Evolutionary conservation across 2,113 vertebrate genomes (phyloP).

Genomic region (Nycticorax nycticorax): DNA sequence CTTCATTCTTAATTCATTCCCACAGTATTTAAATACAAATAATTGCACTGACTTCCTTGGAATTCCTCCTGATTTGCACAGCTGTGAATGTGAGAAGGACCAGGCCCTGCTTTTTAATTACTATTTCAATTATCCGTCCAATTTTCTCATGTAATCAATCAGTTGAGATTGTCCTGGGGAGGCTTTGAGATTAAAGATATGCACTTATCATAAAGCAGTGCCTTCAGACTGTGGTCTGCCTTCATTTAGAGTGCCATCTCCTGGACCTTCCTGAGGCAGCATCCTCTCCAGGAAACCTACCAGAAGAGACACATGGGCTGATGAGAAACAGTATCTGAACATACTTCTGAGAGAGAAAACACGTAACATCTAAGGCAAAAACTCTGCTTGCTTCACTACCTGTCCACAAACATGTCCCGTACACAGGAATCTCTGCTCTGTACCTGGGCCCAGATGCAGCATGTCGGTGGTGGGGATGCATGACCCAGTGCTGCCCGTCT

Average conservation of each 20-base stretch:
- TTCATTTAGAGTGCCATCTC: not conserved
- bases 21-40: not conserved
- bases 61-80: not conserved
- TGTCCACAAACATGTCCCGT: accelerated
- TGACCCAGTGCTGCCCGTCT: not conserved
- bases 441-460: not conserved
- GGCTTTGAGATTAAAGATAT: not conserved
- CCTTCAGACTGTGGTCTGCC: not conserved
- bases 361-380: not conserved
- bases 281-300: not conserved
- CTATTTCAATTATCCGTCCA: not conserved
- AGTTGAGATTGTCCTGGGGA: not conserved
- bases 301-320: not conserved
- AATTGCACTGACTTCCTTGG: not conserved
- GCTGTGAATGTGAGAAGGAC: not conserved
- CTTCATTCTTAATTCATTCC: not conserved
- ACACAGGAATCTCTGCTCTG: not conserved
- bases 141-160: not conserved
- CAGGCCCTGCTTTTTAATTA: not conserved
- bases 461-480: not conserved
- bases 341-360: not conserved
- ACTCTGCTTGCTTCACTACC: not conserved
- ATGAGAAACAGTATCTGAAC: not conserved
- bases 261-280: not conserved
- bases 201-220: not conserved